Evolutionary conservation across 2,797 vertebrate genomes (phyloP).

Genomic region (Pseudocheirus occidentalis): DNA sequence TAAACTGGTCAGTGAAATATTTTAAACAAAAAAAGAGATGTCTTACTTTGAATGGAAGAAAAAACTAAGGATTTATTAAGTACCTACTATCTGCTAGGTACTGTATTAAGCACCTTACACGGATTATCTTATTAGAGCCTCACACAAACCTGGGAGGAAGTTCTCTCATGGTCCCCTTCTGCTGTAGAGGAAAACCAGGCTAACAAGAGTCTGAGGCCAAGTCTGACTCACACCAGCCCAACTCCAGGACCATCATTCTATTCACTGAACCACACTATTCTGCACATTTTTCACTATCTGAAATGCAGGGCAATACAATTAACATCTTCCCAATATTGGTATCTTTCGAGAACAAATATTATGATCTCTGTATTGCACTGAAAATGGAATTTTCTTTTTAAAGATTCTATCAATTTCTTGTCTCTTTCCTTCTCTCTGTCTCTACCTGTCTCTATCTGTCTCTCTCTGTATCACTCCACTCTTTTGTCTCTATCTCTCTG

Average conservation of each 20-base stretch:
- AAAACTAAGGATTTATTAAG: background rate
- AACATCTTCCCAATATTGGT: background rate
- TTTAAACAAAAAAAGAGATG: conserved; percentile 41
- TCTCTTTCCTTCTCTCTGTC: background rate
- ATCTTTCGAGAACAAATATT: background rate
- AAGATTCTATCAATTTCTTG: background rate
- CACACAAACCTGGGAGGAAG: background rate
- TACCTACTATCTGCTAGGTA: background rate
- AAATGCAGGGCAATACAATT: background rate
- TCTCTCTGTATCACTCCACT: too few relatives aligned
- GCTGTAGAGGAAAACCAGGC: background rate
- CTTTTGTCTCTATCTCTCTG: fast-evolving
- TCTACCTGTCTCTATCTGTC: background rate
- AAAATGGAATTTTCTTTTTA: background rate
- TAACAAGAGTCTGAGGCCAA: background rate
- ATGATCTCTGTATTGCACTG: background rate
- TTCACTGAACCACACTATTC: background rate
- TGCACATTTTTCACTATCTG: background rate
- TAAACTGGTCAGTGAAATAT: background rate
- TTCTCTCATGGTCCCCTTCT: background rate
- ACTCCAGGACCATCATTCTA: background rate
- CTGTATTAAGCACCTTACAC: background rate
- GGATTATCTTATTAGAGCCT: background rate
- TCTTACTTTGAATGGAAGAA: background rate
- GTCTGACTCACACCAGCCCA: background rate